phyloP scores from a whole-genome alignment of 1,140 invertebrate species.

The Pomacea maculata region DNA sequence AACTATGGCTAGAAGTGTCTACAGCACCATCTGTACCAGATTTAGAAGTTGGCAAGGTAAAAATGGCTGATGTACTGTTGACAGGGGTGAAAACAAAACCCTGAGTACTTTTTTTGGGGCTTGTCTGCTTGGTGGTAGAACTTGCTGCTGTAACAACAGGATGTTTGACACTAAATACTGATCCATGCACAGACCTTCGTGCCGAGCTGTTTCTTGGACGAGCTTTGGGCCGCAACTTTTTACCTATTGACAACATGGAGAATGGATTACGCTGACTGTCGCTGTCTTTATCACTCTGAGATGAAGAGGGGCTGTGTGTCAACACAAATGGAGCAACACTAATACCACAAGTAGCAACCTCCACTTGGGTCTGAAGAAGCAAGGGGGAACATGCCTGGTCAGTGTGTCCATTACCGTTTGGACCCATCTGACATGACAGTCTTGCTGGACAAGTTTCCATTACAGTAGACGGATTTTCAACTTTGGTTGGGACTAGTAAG shows the following conservation, averaged over 20 bases:
- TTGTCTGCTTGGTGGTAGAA: constrained; percentile 10
- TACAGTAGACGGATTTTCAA: too few species aligned
- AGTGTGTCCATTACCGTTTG: too few species aligned
- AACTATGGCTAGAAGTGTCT: too few species aligned
- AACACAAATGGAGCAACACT: too few species aligned
- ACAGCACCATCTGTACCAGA: too few species aligned
- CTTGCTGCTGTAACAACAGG: constrained; percentile 16
- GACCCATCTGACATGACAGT: too few species aligned
- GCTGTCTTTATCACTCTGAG: constrained; percentile 3
- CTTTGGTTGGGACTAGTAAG: too few species aligned
- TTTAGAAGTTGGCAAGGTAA: background rate
- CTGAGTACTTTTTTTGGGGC: constrained; percentile 5
- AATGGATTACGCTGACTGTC: constrained; percentile 15
- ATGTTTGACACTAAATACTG: constrained; percentile 20
- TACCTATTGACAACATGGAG: background rate
- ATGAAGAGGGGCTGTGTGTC: too few species aligned
- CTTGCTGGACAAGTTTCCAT: too few species aligned
- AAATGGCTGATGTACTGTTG: constrained; percentile 8
- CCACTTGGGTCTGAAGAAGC: too few species aligned
- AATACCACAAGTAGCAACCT: too few species aligned
- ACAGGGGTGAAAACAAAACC: constrained; percentile 12
- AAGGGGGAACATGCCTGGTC: too few species aligned
- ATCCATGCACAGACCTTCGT: background rate
- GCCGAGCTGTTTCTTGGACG: constrained; percentile 11
- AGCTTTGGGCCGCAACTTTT: constrained; percentile 2